Percentiles rank a stretch among this genome's conserved stretches.
phyloP scores from a whole-genome alignment of 2,113 vertebrate genomes.

The Leptobrachium leishanense region DNA sequence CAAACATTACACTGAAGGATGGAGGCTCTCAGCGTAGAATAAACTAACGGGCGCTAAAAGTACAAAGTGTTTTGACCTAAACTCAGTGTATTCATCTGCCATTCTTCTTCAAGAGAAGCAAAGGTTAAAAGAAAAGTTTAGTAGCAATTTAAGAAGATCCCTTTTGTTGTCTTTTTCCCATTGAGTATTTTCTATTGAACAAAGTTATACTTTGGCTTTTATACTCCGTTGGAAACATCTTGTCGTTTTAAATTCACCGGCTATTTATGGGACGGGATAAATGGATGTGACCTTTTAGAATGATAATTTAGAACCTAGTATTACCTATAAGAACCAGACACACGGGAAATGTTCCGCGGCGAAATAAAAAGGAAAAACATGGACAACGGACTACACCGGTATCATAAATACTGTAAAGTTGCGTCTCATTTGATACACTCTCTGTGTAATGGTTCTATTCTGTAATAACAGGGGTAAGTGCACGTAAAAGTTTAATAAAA shows the following conservation, averaged over 20 bases:
- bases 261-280: not conserved
- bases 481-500: too few species aligned
- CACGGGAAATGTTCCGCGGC: not conserved
- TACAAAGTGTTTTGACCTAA: not conserved
- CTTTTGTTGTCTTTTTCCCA: not conserved
- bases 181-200: not conserved
- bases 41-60: too few species aligned
- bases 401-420: too few species aligned
- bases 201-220: not conserved
- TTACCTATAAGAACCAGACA: not conserved
- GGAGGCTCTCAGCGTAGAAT: too few species aligned
- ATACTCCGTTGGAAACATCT: not conserved
- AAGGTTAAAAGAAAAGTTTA: too few species aligned
- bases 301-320: not conserved
- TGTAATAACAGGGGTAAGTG: too few species aligned
- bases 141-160: not conserved
- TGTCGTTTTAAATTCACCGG: not conserved
- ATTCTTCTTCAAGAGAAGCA: not conserved
- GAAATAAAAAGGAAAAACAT: not conserved
- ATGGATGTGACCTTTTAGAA: not conserved
- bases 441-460: too few species aligned
- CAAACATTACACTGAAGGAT: too few species aligned
- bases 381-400: too few species aligned
- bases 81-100: not conserved
- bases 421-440: too few species aligned